phyloP scores from a whole-genome alignment of 2,113 vertebrate genomes.

The Calonectris borealis region DNA sequence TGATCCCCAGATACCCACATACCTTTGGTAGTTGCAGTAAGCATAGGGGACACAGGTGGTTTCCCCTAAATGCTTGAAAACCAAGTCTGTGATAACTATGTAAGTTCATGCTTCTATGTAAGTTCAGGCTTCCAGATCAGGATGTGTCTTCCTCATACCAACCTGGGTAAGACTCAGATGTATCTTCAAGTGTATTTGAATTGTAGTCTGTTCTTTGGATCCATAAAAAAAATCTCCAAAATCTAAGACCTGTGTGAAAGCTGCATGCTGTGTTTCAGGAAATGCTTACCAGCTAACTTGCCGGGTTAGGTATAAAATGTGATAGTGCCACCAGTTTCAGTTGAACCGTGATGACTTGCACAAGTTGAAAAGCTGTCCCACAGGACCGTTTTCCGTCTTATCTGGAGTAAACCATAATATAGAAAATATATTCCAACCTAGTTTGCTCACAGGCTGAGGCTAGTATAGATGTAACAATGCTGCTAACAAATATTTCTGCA shows the following conservation, averaged over 20 bases:
- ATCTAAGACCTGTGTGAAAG: not conserved
- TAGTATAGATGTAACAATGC: not conserved
- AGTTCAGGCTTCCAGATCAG: not conserved
- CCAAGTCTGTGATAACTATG: not conserved
- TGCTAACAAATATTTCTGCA: not conserved
- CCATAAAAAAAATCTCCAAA: not conserved
- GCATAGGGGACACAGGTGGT: too few species aligned
- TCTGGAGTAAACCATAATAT: not conserved
- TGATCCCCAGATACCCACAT: too few species aligned
- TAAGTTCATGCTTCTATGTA: not conserved
- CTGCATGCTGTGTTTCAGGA: not conserved
- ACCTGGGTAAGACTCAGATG: not conserved
- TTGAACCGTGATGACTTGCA: not conserved
- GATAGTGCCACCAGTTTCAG: not conserved
- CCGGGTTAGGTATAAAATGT: not conserved
- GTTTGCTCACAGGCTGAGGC: not conserved
- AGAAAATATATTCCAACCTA: not conserved
- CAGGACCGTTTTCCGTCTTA: not conserved
- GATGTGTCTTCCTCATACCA: not conserved
- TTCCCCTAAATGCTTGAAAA: not conserved
- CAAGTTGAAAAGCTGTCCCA: not conserved
- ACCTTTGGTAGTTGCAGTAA: accelerated
- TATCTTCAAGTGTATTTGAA: not conserved
- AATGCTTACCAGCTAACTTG: not conserved
- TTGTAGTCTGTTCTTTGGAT: not conserved